Percentiles rank a stretch among this genome's conserved stretches.
Evolutionary conservation across 2,888 invertebrate genomes (phyloP).

Genomic region (Heliconius sara): DNA sequence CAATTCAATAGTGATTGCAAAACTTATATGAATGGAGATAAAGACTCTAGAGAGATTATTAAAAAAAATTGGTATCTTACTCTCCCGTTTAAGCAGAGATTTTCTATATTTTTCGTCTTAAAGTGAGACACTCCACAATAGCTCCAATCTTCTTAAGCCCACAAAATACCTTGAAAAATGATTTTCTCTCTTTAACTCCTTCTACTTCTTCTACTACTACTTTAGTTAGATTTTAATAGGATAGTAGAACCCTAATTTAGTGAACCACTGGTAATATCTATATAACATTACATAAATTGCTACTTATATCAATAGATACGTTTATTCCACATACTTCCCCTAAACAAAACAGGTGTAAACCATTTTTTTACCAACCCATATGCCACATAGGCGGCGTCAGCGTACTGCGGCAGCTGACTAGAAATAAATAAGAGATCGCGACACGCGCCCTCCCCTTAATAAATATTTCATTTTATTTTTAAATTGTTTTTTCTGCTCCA

Average conservation of each 20-base stretch:
- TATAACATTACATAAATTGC: background rate
- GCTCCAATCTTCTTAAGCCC: no score
- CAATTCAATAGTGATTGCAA: no score
- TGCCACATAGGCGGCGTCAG: constrained; percentile 60
- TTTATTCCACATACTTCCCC: constrained; percentile 11
- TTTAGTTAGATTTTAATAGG: no score
- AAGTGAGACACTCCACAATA: background rate
- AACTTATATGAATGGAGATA: no score
- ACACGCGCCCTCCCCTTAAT: constrained; percentile 81
- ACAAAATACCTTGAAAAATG: no score
- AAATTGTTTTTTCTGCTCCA: constrained; percentile 82
- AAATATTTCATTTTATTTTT: constrained; percentile 84
- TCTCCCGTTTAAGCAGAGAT: background rate
- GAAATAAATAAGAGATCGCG: constrained; percentile 77
- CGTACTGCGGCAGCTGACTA: constrained; percentile 73
- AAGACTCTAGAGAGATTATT: background rate
- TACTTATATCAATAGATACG: background rate
- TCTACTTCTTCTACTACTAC: no score
- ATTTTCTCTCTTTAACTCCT: no score
- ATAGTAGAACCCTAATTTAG: no score
- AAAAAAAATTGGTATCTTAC: background rate
- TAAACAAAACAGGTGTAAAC: constrained; percentile 45
- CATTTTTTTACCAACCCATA: constrained; percentile 58
- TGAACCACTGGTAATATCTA: no score
- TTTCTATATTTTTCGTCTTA: background rate